These are phyloP conservation scores for Salvator merianae DNA, from an alignment of 2,113 vertebrate species.

Conservation along the genomic window DNA sequence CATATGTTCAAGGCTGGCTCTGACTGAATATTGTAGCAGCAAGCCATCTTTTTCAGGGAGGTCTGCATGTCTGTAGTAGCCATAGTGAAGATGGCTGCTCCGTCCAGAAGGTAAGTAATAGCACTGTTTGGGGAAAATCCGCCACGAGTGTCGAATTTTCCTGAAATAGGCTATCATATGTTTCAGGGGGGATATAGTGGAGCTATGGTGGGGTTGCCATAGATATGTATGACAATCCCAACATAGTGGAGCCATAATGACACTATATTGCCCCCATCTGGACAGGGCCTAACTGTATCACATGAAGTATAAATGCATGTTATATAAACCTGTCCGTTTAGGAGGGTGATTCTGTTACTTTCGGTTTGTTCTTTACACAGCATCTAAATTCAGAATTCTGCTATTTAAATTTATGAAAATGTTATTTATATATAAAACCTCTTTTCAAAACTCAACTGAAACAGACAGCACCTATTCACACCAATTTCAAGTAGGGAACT, in stretches of 20 bases:
- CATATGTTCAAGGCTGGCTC: conserved; percentile 25
- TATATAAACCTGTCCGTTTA: conserved; percentile 51
- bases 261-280: too few relatives aligned
- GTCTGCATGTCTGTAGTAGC: too few relatives aligned
- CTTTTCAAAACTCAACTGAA: conserved; percentile 59
- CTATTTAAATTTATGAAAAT: conserved; percentile 46
- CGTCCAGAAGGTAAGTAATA: too few relatives aligned
- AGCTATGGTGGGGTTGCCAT: too few relatives aligned
- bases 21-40: background rate
- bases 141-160: too few relatives aligned
- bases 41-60: background rate
- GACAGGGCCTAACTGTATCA: too few relatives aligned
- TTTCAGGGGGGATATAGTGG: too few relatives aligned
- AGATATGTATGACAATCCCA: too few relatives aligned
- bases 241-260: too few relatives aligned
- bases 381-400: conserved; percentile 57
- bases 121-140: too few relatives aligned
- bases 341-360: conserved; percentile 58
- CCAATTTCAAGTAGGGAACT: background rate
- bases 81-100: too few relatives aligned
- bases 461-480: conserved; percentile 53
- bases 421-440: conserved; percentile 16
- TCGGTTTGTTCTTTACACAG: conserved; percentile 63
- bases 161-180: too few relatives aligned
- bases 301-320: conserved; percentile 25